A percentile compares a stretch with the other conserved stretches of the same genome.
phyloP scores from a whole-genome alignment of 92 coral and sea anemone species.

The Isaurus tuberculatus region DNA sequence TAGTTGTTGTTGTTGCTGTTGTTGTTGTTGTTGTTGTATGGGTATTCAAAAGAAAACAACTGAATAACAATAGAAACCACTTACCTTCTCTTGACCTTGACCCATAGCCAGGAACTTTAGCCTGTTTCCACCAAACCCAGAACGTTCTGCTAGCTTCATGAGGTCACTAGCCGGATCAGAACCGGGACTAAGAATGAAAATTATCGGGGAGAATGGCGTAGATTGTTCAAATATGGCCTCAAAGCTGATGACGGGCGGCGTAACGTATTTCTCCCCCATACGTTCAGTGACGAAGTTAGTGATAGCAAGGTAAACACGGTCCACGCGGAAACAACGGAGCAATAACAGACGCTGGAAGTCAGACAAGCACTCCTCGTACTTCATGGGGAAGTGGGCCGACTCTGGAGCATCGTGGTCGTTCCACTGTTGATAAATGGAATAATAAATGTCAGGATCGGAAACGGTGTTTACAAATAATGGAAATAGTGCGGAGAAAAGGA shows the following conservation, averaged over 20 bases:
- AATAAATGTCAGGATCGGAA: not conserved
- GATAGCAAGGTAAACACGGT: constrained; percentile 97
- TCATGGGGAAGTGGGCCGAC: constrained; percentile 90
- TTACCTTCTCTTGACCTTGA: constrained; percentile 99
- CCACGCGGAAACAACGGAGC: constrained; percentile 98
- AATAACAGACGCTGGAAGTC: constrained; percentile 96
- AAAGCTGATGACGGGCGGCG: constrained; percentile 99
- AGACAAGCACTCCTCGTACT: constrained; percentile 88
- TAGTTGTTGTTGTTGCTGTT: too few relatives aligned
- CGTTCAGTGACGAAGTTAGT: constrained; percentile 98
- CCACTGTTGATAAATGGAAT: constrained; percentile 68
- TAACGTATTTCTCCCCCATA: constrained; percentile 99
- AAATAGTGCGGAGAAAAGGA: too few relatives aligned
- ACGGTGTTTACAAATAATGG: too few relatives aligned
- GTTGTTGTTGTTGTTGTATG: too few relatives aligned
- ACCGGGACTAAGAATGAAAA: constrained; percentile 99
- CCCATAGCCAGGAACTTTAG: constrained; percentile 98
- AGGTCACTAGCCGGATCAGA: constrained; percentile 99
- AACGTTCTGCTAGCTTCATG: constrained; percentile 99
- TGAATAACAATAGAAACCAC: not conserved
- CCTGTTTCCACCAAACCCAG: constrained; percentile 98
- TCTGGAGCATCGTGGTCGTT: constrained; percentile 95
- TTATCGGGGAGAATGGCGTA: constrained; percentile 93
- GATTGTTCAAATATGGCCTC: constrained; percentile 99
- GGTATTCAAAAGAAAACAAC: not conserved